Evolutionary conservation across 2,888 invertebrate genomes (phyloP).

Genomic region (Meganola albula): DNA sequence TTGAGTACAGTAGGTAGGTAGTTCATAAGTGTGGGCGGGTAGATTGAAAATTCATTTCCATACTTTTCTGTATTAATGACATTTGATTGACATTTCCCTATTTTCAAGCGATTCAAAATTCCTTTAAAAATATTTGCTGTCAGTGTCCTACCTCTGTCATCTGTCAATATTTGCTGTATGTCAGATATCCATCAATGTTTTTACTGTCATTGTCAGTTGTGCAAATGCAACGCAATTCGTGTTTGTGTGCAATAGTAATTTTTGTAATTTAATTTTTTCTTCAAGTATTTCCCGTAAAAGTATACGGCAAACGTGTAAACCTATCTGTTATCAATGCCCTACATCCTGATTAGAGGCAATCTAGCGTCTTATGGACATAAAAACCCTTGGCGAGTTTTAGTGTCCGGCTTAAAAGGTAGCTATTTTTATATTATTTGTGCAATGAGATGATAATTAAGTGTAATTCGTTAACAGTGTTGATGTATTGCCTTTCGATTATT

Average conservation of each 20-base stretch:
- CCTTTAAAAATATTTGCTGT: no score
- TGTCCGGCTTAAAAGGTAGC: slow-evolving; percentile 90
- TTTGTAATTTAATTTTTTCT: slow-evolving; percentile 24
- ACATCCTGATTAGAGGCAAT: slow-evolving; percentile 93
- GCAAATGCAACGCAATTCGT: slow-evolving; percentile 4
- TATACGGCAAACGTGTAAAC: slow-evolving; percentile 26
- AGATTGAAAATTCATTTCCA: no score
- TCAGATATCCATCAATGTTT: no score
- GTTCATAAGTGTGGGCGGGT: no score
- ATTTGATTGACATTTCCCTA: no score
- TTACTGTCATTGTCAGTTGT: no score
- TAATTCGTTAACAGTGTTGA: slow-evolving; percentile 1
- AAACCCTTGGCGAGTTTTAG: slow-evolving; percentile 92
- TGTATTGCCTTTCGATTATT: slow-evolving; percentile 7
- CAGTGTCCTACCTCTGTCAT: no score
- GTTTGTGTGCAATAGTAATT: slow-evolving; percentile 24
- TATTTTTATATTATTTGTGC: slow-evolving; percentile 29
- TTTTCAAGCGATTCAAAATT: no score
- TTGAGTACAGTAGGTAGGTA: no score
- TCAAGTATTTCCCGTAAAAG: slow-evolving; percentile 13
- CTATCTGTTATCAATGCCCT: slow-evolving; percentile 85
- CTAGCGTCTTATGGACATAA: slow-evolving; percentile 91
- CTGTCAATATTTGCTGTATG: no score
- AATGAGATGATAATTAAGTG: slow-evolving; percentile 25
- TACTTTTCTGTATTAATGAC: no score